Base-by-base conservation (phyloP, 23 tunicate genomes). In the Corella eumyota region DNA sequence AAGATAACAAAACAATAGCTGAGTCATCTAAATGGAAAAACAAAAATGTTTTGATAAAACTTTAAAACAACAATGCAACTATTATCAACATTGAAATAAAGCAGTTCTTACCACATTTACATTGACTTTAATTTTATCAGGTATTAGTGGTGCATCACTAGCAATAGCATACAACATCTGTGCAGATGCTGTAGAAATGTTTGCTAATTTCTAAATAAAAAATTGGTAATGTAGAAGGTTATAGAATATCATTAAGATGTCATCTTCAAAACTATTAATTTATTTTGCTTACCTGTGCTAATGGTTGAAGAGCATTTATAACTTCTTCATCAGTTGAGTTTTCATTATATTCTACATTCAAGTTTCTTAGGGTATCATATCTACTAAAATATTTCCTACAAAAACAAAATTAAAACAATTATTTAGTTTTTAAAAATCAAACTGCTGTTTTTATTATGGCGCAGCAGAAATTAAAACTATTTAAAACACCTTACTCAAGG, bases 301-400 rank as follows among this genome's bases (percentile, higher is more conserved):
- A 31, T 11, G 69, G 76, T 30, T 67, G 56, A 17, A 88, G 46
- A n/a, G 6, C 21, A 1, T 0, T 26, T 0, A 72, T 9, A 15
- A 75, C 46, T 46, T 78, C 67, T 28, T 54, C 71, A 13, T 88
- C 88, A 6, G 96, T 72, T 7, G 64, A 38, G 53, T 61, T 72
- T 6, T 45, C 56, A 48, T 61, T 73, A 6, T 27, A 50, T 17
- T 47, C 34, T n/a, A 79, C 33, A 30, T 70, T 76, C 56, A 88
- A 54, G 34, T 88, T 78, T 57, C 56, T 56, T 32, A 73, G 51
- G 22, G 65, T 72, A 55, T 88, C 96, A 37, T 60, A 88, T 2
- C 87, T 71, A 53, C 96, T 88, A 57, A 72, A 67, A 36, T 64
- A 88, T 26, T 74, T 64, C 32, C 88, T 79, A 64, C 22, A 55